phyloP scores from a whole-genome alignment of 2,888 invertebrate species.

The Nemoura dubitans region DNA sequence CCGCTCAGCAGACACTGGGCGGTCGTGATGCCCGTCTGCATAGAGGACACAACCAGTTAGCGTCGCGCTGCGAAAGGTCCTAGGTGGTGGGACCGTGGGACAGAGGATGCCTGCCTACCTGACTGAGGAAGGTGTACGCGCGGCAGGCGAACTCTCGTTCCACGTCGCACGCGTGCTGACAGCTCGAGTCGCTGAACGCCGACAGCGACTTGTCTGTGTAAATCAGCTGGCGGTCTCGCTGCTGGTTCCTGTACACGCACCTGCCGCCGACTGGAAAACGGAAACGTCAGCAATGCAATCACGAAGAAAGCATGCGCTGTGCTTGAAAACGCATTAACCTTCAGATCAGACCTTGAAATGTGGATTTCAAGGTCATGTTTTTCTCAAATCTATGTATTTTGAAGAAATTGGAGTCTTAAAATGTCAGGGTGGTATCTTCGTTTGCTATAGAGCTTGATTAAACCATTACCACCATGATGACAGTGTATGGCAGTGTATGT shows the following conservation, averaged over 20 bases:
- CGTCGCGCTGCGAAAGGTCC: no score
- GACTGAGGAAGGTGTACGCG: constrained; percentile 58
- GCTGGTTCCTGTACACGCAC: constrained; percentile 58
- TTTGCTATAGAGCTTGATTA: no score
- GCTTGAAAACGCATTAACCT: no score
- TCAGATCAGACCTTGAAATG: no score
- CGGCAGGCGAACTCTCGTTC: constrained; percentile 60
- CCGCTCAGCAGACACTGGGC: constrained; percentile 59
- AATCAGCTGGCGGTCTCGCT: constrained; percentile 58
- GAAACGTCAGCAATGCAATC: neutral
- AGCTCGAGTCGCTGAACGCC: constrained; percentile 58
- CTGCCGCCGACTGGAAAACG: constrained; percentile 54
- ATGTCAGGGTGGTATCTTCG: no score
- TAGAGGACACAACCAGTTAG: neutral
- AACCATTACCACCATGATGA: no score
- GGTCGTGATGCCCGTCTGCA: constrained; percentile 52
- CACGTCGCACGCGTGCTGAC: constrained; percentile 60
- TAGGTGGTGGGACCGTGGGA: no score
- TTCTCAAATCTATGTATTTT: no score
- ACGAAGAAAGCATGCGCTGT: no score
- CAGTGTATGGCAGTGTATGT: no score
- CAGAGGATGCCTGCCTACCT: constrained; percentile 53
- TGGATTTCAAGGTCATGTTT: no score
- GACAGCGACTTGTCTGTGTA: constrained; percentile 59
- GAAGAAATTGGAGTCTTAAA: no score